Conservation (phyloP, 2,888 invertebrate species). For the Pseudeuparius sepicola region DNA sequence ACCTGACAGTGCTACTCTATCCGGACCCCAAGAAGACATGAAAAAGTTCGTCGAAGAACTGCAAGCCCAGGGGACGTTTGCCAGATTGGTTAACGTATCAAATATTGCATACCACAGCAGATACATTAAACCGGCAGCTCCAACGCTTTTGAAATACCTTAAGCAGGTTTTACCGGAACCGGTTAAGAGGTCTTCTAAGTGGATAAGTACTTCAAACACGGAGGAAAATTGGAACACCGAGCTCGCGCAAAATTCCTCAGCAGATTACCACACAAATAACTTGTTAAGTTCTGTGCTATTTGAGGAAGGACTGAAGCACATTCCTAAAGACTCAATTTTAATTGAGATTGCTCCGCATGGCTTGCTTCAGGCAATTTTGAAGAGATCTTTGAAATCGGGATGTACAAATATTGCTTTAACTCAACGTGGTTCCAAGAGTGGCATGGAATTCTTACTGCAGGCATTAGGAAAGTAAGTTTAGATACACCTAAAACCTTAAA, state of each 20-base stretch:
- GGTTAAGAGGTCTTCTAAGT: slow-evolving; percentile 41
- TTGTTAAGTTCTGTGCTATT: slow-evolving; percentile 61
- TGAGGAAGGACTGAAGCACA: slow-evolving; percentile 69
- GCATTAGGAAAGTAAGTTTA: slow-evolving; percentile 55
- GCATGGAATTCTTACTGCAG: slow-evolving; percentile 48
- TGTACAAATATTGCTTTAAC: slow-evolving; percentile 68
- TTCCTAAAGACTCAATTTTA: slow-evolving; percentile 72
- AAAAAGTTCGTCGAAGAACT: slow-evolving; percentile 47
- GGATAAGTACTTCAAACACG: slow-evolving; percentile 57
- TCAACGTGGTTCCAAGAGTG: slow-evolving; percentile 57
- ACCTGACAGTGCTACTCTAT: slow-evolving; percentile 65
- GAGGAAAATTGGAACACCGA: slow-evolving; percentile 49
- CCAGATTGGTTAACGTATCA: slow-evolving; percentile 72
- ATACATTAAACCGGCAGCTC: slow-evolving; percentile 53
- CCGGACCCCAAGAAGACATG: slow-evolving; percentile 59
- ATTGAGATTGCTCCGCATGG: slow-evolving; percentile 90
- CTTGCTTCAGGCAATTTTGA: slow-evolving; percentile 76
- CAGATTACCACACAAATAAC: slow-evolving; percentile 61
- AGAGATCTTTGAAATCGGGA: slow-evolving; percentile 60
- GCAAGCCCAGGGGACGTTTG: slow-evolving; percentile 64
- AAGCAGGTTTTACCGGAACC: slow-evolving; percentile 41
- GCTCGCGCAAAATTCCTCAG: slow-evolving; percentile 47
- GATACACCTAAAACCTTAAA: no score
- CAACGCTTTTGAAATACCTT: slow-evolving; percentile 37
- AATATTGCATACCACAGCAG: slow-evolving; percentile 86